These are phyloP conservation scores for Mythimna albipuncta DNA, from an alignment of 2,888 invertebrate genomes.

Conservation along the genomic window DNA sequence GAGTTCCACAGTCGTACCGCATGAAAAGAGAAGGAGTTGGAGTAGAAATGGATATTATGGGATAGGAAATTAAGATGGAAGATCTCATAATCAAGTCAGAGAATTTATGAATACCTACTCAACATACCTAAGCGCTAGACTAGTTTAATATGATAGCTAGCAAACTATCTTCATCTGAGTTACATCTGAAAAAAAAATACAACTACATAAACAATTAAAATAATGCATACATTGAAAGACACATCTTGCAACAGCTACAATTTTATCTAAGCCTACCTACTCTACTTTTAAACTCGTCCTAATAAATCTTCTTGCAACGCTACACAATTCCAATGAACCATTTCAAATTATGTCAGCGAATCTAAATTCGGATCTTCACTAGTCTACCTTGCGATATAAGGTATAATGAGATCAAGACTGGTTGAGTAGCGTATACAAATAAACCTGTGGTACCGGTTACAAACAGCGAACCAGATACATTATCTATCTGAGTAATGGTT, in stretches of 20 bases:
- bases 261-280: slow-evolving; percentile 12
- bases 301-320: slow-evolving; percentile 40
- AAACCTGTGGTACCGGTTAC: slow-evolving; percentile 76
- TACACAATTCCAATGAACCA: slow-evolving; percentile 61
- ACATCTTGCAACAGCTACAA: slow-evolving; percentile 4
- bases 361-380: slow-evolving; percentile 60
- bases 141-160: background rate
- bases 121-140: background rate
- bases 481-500: slow-evolving; percentile 66
- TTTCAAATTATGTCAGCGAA: slow-evolving; percentile 63
- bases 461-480: slow-evolving; percentile 62
- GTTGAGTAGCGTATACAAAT: slow-evolving; percentile 54
- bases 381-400: slow-evolving; percentile 57
- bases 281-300: slow-evolving; percentile 16
- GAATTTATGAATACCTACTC: too few species aligned
- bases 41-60: too few species aligned
- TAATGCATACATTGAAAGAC: slow-evolving; percentile 9
- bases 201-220: slow-evolving; percentile 17
- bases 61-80: too few species aligned
- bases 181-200: slow-evolving; percentile 12
- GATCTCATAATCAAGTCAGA: background rate
- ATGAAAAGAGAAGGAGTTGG: too few species aligned
- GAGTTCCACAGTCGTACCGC: too few species aligned
- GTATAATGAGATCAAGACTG: slow-evolving; percentile 60
- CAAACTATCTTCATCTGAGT: background rate